Conservation (phyloP, 2,113 vertebrate genomes). For the Zosterops hypoxanthus region DNA sequence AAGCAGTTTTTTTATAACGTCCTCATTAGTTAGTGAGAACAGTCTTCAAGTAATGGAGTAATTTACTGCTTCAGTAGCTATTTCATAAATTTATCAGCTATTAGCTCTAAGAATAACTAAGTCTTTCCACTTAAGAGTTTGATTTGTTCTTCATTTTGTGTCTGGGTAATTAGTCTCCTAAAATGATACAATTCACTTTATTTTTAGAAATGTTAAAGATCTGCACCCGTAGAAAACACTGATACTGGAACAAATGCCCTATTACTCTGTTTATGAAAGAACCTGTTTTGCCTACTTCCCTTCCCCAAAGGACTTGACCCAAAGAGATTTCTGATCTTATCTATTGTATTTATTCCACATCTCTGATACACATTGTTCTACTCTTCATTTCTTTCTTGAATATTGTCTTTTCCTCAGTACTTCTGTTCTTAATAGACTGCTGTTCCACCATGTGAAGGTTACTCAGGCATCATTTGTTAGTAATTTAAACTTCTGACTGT, state of each 20-base stretch:
- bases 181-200: background rate
- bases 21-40: background rate
- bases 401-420: background rate
- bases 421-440: background rate
- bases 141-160: constrained; percentile 11
- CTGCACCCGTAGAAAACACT: background rate
- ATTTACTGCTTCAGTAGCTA: constrained; percentile 18
- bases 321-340: background rate
- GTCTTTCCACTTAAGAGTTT: background rate
- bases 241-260: background rate
- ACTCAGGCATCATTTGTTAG: background rate
- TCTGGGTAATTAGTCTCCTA: background rate
- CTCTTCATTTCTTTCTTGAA: background rate
- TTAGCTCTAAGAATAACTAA: constrained; percentile 27
- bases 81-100: constrained; percentile 27
- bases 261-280: background rate
- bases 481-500: background rate
- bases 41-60: background rate
- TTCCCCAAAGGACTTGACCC: background rate
- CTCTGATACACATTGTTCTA: background rate
- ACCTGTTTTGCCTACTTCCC: background rate
- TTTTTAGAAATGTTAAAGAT: background rate
- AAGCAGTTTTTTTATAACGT: background rate
- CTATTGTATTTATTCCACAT: background rate
- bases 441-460: background rate